A percentile compares a stretch with the other conserved stretches of the same genome.
These are phyloP conservation scores for Cryptosula pallasiana DNA, from an alignment of 2,888 invertebrate species.

Conservation along the genomic window DNA sequence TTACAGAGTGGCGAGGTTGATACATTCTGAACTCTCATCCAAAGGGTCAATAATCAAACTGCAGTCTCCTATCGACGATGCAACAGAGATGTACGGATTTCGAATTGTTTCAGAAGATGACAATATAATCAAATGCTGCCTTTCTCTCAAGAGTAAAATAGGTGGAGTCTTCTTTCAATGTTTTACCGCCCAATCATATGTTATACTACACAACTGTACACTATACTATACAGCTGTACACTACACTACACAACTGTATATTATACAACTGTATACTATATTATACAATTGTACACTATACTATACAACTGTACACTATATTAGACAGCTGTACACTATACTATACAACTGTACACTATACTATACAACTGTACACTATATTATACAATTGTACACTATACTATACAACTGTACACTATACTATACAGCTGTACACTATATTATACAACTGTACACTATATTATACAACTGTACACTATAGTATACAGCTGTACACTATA, in stretches of 20 bases:
- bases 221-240: too few relatives aligned
- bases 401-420: too few relatives aligned
- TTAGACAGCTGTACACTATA: background rate
- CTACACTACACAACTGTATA: too few relatives aligned
- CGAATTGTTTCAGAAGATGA: background rate
- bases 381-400: too few relatives aligned
- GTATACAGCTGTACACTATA: too few relatives aligned
- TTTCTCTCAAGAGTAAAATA: background rate
- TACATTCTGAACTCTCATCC: background rate
- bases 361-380: too few relatives aligned
- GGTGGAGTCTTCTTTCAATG: background rate
- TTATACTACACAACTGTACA: background rate
- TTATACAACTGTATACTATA: too few relatives aligned
- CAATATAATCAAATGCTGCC: constrained; percentile 13
- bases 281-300: too few relatives aligned
- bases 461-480: too few relatives aligned
- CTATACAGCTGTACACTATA: too few relatives aligned
- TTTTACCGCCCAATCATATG: background rate
- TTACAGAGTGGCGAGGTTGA: constrained; percentile 9
- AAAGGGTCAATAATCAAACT: background rate
- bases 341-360: background rate
- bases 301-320: too few relatives aligned
- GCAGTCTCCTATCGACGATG: constrained; percentile 11
- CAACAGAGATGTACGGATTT: background rate
- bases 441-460: too few relatives aligned